Base-by-base conservation (phyloP, 2,113 vertebrate genomes). In the Glareola pratincola region DNA sequence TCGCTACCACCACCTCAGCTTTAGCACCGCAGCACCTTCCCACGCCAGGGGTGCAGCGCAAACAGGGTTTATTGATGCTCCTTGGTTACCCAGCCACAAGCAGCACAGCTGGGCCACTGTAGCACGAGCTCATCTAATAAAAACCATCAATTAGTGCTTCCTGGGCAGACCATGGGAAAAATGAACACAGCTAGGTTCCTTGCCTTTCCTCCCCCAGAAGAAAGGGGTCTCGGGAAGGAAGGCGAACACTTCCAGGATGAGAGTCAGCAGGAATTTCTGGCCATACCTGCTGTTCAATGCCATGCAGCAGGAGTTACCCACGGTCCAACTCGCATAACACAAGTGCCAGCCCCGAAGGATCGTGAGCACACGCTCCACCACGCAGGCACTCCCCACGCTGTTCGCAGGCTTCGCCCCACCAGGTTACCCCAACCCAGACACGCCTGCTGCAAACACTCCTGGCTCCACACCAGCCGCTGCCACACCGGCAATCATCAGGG, bases 311-410 rank as follows among this genome's bases (percentile, higher is more conserved):
- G 34, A 81, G 57, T 7, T 60, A 47, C 84, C 73, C 1, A 5
- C 47, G 18, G 36, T 19, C 3, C 0, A 1, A n/a, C 11, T 11
- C 30, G 3, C 11, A 2, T 17, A 3, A 23, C 1, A 4, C 0
- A 5, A 47, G 24, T 6, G 32, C 30, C 68, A 59, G 37, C 64
- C 29, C 54, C 1, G 0, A 23, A 60, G 51, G 54, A 29, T 32
- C 56, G 51, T 0, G 2, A 22, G 21, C 14, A 9, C 47, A 22
- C 0, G 0, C 41, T 54, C 13, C 71, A 21, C 32, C 0, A 1
- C 22, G 60, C 76, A 66, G 59, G 34, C 9, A 2, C 30, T n/a
- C 16, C 57, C 2, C 22, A 24, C 23, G 59, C 95, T 41, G 27
- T 3, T 47, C 1, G 1, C 34, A 29, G 63, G 43, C 37, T 66